A percentile compares a stretch with the other conserved stretches of the same genome.
Conservation (phyloP, 2,113 vertebrate species). For the Gadus macrocephalus region DNA sequence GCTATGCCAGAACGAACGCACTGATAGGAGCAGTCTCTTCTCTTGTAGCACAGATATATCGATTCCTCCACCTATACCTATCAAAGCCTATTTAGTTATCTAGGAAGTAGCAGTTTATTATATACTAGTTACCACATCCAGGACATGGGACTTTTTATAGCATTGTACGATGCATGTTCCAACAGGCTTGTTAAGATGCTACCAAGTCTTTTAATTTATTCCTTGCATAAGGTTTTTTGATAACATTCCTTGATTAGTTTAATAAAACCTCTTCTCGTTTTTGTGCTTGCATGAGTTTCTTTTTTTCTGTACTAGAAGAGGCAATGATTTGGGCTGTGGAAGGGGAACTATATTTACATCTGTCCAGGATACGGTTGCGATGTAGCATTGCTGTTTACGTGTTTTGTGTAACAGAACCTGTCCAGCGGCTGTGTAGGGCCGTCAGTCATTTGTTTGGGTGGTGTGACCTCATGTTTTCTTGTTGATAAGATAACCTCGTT, state of each 20-base stretch:
- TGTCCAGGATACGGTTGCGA: not conserved
- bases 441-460: no score
- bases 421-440: not conserved
- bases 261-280: slow-evolving; percentile 56
- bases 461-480: slow-evolving; percentile 1
- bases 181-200: not conserved
- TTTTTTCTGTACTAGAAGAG: slow-evolving; percentile 11
- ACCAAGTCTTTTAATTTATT: slow-evolving; percentile 27
- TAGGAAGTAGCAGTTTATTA: not conserved
- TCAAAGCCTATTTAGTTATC: slow-evolving; percentile 6
- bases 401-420: slow-evolving; percentile 10
- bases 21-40: slow-evolving; percentile 24
- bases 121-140: no score
- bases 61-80: slow-evolving; percentile 8
- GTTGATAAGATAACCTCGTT: not conserved
- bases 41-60: slow-evolving; percentile 13
- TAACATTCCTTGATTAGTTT: slow-evolving; percentile 53
- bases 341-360: not conserved
- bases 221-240: slow-evolving; percentile 20
- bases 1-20: slow-evolving; percentile 1
- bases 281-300: slow-evolving; percentile 41
- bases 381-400: slow-evolving; percentile 4
- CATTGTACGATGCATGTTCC: not conserved
- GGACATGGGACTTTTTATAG: not conserved
- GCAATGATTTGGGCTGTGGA: slow-evolving; percentile 7